Conservation (phyloP, 2,797 vertebrate species). For the Enteromius anoplus region DNA sequence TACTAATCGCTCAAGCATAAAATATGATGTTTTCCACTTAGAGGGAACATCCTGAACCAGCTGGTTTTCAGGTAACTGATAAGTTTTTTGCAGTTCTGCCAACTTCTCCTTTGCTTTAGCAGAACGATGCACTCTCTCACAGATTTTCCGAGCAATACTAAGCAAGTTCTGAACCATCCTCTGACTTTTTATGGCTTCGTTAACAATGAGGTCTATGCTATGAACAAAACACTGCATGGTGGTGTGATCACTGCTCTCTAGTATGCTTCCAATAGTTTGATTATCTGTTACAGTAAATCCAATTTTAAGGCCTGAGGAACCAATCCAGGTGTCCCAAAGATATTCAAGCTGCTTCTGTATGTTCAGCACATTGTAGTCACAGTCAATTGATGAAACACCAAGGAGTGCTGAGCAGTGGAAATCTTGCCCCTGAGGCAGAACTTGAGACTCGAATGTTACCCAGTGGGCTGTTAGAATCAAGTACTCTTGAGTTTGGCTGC, state of each 20-base stretch:
- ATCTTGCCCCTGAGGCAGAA: constrained; percentile 89
- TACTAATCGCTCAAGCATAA: constrained; percentile 94
- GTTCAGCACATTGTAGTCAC: constrained; percentile 87
- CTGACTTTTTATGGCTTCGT: constrained; percentile 98
- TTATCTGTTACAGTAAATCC: constrained; percentile 96
- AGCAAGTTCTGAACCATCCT: constrained; percentile 96
- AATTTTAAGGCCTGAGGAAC: constrained; percentile 88
- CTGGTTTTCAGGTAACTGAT: constrained; percentile 89
- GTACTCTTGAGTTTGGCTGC: constrained; percentile 94
- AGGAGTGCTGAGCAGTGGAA: constrained; percentile 94
- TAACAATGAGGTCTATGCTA: constrained; percentile 91
- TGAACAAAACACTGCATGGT: constrained; percentile 94
- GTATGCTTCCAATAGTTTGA: constrained; percentile 82
- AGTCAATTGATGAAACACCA: constrained; percentile 92
- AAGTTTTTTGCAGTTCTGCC: constrained; percentile 85
- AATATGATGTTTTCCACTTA: constrained; percentile 92
- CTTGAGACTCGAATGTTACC: constrained; percentile 89
- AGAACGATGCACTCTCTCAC: constrained; percentile 92
- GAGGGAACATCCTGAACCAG: constrained; percentile 94
- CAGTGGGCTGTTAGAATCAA: constrained; percentile 95
- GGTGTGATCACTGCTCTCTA: constrained; percentile 88
- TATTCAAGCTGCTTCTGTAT: constrained; percentile 94
- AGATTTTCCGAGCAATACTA: constrained; percentile 93
- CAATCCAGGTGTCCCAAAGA: constrained; percentile 97
- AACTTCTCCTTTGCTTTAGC: constrained; percentile 89